Percentiles rank a stretch among this genome's conserved stretches.
phyloP scores from a whole-genome alignment of 2,113 vertebrate species.

The Dasyurus viverrinus region DNA sequence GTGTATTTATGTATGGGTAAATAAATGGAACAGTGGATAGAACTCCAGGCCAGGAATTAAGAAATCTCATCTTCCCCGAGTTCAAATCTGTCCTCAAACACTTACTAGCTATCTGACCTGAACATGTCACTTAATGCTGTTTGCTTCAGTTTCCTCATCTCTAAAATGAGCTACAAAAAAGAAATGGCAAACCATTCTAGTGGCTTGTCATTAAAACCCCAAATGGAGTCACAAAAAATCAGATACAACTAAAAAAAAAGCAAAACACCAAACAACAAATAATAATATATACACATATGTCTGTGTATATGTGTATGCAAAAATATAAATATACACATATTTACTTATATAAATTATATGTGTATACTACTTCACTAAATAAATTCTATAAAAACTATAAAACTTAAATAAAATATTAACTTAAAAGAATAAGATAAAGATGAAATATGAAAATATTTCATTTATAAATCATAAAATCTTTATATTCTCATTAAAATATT shows the following conservation, averaged over 20 bases:
- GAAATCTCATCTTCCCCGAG: background rate
- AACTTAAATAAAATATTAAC: background rate
- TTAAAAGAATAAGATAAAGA: background rate
- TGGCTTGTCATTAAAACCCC: background rate
- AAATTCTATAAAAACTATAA: background rate
- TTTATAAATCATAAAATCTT: background rate
- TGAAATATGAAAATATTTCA: background rate
- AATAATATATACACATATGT: background rate
- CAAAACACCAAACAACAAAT: background rate
- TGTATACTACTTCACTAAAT: background rate
- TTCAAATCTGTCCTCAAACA: background rate
- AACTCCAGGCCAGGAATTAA: background rate
- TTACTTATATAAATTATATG: background rate
- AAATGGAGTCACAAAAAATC: background rate
- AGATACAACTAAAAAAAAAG: background rate
- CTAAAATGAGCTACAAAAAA: background rate
- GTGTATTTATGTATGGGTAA: too few species aligned
- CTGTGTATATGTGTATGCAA: background rate
- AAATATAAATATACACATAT: background rate
- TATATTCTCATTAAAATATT: background rate
- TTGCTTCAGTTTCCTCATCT: background rate
- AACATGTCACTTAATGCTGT: background rate
- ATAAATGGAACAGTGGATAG: too few species aligned
- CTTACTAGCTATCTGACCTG: background rate
- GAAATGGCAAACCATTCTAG: background rate